Base-by-base conservation (phyloP, 2,113 vertebrate genomes). In the Centrocercus urophasianus region DNA sequence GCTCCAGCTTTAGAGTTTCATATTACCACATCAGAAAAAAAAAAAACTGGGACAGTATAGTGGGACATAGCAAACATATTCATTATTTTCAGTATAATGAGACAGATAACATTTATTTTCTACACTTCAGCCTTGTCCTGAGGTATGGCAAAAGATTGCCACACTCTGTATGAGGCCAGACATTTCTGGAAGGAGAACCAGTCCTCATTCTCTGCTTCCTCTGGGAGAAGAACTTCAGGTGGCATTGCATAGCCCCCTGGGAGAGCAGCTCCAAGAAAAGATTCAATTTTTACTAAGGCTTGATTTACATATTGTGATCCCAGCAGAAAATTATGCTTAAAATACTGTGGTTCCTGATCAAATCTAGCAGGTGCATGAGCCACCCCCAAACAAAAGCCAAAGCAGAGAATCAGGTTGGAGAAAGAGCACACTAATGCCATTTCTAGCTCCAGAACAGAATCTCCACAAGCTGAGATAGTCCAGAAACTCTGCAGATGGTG, bases 211-310 rank as follows among this genome's bases (percentile, higher is more conserved):
- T 65, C 22, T 5, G 13, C 24, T 72, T 79, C 8, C 14, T 20
- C 45, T 57, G 13, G 27, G 43, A 60, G 12, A 75, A 22, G 27
- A 95, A 34, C 27, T 76, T 84, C 43, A 71, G 2, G 42, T 18
- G 60, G 40, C 3, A 6, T 19, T 14, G 19, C n/a, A 6, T 0
- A 0, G 8, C 85, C 7, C 30, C 34, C 36, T 1, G 1, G 11
- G 4, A 10, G 5, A 6, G 60, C 34, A 57, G 24, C 71, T 65
- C 11, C 2, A 1, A 83, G 34, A 67, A 83, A 64, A 91, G 47
- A 36, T 14, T 38, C 17, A 0, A 5, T 32, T 56, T 50, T 16
- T 71, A 22, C 20, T 47, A 57, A 52, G 64, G 11, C 6, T 0
- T 36, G 56, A 40, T 91, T 86, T 66, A 72, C 67, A 15, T 54